Evolutionary conservation across 2,797 vertebrate species (phyloP).

Genomic region (Orestias chungarensis): DNA sequence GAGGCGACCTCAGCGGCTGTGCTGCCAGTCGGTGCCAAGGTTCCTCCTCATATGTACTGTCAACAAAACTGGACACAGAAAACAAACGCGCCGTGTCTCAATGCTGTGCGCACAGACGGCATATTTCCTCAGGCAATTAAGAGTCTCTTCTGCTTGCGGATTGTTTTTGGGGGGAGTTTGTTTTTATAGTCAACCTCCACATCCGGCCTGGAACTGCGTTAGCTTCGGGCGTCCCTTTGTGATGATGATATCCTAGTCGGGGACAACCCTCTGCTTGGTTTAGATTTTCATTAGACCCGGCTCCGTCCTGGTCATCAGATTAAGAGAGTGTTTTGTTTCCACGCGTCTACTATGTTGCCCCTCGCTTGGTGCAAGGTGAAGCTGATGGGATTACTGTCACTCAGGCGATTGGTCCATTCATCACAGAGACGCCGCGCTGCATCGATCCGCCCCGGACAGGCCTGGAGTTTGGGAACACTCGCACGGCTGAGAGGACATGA

Average conservation of each 20-base stretch:
- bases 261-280: conserved; percentile 53
- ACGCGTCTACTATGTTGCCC: conserved; percentile 60
- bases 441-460: conserved; percentile 76
- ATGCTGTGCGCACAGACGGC: too few species aligned
- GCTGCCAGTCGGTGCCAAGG: conserved; percentile 68
- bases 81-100: too few species aligned
- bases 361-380: conserved; percentile 64
- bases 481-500: conserved; percentile 66
- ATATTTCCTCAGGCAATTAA: too few species aligned
- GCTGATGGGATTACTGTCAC: conserved; percentile 78
- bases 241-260: conserved; percentile 28
- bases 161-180: conserved; percentile 25
- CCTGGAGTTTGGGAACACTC: conserved; percentile 65
- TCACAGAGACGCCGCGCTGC: conserved; percentile 76
- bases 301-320: conserved; percentile 48
- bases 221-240: conserved; percentile 32
- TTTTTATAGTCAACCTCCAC: conserved; percentile 43
- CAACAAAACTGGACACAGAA: conserved; percentile 63
- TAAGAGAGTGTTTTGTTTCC: conserved; percentile 60
- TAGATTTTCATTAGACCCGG: conserved; percentile 43
- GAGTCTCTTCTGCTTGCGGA: conserved; percentile 40
- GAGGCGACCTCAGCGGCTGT: conserved; percentile 71
- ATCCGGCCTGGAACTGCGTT: too few species aligned
- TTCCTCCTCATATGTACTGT: conserved; percentile 69
- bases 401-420: conserved; percentile 80